phyloP scores from a whole-genome alignment of 2,888 invertebrate genomes.

The Volucella inanis region DNA sequence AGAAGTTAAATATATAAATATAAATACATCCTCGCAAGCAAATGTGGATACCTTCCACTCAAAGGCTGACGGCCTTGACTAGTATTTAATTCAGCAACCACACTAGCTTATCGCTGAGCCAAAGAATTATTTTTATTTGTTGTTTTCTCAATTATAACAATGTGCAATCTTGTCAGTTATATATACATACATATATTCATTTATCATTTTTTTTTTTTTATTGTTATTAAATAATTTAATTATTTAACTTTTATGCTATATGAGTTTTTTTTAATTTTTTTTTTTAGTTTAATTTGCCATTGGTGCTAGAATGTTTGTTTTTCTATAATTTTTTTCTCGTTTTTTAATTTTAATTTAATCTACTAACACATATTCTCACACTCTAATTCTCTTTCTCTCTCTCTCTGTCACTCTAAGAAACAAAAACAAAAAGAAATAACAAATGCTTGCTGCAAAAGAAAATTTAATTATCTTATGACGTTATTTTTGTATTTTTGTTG shows the following conservation, averaged over 20 bases:
- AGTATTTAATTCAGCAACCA: slow-evolving; percentile 39
- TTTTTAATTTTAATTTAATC: slow-evolving; percentile 37
- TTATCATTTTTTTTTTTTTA: slow-evolving; percentile 43
- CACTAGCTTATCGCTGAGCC: slow-evolving; percentile 64
- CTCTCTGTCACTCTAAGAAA: slow-evolving; percentile 41
- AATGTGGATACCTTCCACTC: slow-evolving; percentile 22
- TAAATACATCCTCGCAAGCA: slow-evolving; percentile 56
- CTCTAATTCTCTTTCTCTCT: slow-evolving; percentile 45
- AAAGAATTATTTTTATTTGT: slow-evolving; percentile 45
- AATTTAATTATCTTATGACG: slow-evolving; percentile 40
- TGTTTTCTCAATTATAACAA: slow-evolving; percentile 50
- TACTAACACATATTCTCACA: slow-evolving; percentile 58
- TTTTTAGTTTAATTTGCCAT: slow-evolving; percentile 68
- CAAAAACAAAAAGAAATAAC: slow-evolving; percentile 28
- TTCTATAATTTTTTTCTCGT: slow-evolving; percentile 50
- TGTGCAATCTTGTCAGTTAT: slow-evolving; percentile 70
- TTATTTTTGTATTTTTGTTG: slow-evolving; percentile 41
- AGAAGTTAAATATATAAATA: slow-evolving; percentile 28
- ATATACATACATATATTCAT: slow-evolving; percentile 1
- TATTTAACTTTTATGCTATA: slow-evolving; percentile 73
- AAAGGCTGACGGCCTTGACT: background rate
- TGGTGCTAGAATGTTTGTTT: slow-evolving; percentile 66
- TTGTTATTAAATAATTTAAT: slow-evolving; percentile 73
- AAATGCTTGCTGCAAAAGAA: slow-evolving; percentile 38
- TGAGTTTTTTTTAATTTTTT: slow-evolving; percentile 58